phyloP scores from a whole-genome alignment of 2,888 invertebrate species.

The Cephus runcator region DNA sequence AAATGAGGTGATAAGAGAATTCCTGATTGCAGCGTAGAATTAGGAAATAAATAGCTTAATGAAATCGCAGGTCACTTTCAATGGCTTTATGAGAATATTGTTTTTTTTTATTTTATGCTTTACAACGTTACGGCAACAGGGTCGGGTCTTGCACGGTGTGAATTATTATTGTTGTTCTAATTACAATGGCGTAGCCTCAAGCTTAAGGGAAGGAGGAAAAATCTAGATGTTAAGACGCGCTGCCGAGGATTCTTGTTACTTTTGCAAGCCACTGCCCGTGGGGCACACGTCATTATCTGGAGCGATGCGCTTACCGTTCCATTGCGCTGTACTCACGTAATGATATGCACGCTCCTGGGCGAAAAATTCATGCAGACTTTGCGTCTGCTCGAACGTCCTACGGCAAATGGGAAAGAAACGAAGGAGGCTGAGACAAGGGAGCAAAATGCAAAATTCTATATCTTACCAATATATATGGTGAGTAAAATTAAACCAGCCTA shows the following conservation, averaged over 20 bases:
- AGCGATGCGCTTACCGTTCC: slow-evolving; percentile 40
- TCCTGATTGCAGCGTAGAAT: not conserved
- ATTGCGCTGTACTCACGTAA: slow-evolving; percentile 27
- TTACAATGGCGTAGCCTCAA: slow-evolving; percentile 37
- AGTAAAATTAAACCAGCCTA: not conserved
- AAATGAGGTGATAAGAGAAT: not conserved
- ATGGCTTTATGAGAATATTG: not conserved
- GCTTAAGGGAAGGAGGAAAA: slow-evolving; percentile 17
- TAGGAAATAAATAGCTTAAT: not conserved
- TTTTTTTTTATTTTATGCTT: not conserved
- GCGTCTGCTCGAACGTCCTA: slow-evolving; percentile 25
- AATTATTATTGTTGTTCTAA: slow-evolving; percentile 46
- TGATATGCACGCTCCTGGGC: slow-evolving; percentile 41
- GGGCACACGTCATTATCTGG: slow-evolving; percentile 48
- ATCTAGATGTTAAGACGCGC: slow-evolving; percentile 5
- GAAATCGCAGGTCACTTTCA: not conserved
- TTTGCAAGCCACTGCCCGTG: slow-evolving; percentile 29
- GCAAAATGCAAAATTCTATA: slow-evolving; percentile 7
- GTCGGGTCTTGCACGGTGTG: slow-evolving; percentile 22
- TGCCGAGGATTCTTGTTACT: slow-evolving; percentile 12
- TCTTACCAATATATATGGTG: too few relatives aligned
- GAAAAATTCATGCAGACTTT: slow-evolving; percentile 33
- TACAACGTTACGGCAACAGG: not conserved
- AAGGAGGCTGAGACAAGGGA: slow-evolving; percentile 4
- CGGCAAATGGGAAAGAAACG: slow-evolving; percentile 22